Evolutionary conservation across 2,888 invertebrate species (phyloP), one percentile per base, ranked within the genome.

Genomic region (Sphinx pinastri): DNA sequence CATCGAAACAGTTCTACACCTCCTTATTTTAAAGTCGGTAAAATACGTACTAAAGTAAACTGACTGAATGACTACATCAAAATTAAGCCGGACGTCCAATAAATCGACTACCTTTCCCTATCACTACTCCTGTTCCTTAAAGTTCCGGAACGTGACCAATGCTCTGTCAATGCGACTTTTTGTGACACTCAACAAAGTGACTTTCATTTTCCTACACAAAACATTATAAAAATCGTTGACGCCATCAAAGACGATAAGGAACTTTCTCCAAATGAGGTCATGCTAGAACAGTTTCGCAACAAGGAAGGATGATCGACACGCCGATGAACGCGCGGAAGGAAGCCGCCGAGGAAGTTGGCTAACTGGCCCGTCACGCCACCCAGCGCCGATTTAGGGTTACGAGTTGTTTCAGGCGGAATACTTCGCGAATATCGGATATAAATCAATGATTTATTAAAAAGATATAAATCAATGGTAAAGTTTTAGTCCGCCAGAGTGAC

Each of bases 251-350:
- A 38, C 51, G 19, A 38, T 68, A 49, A 49, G 12, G 52, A 60
- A 59, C 52, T 63, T 45, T 51, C 52, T 19, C 60, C 60, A 19
- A 60, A 11, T 63, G 60, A 63, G 69, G 69, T 63, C 54, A 52
- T 52, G 19, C 0, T 8, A 55, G 74, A 77, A 70, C 49, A 69
- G 13, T 80, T 79, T 81, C 74, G 77, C 79, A 81, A 82, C 74
- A 67, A 83, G 81, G 84, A 83, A 84, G 81, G 81, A 71, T 73
- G 76, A 73, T 72, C 31, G 78, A 78, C 79, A 77, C 76, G 73
- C 70, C 68, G 75, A 67, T 69, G 76, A 71, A 51, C 70, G 72
- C 60, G 69, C 79, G 84, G 83, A 84, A 83, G 84, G 82, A 84
- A 84, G 76, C 77, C 38, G 54, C 58, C 66, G 70, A 76, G 80